Evolutionary conservation across 2,113 vertebrate species (phyloP), one percentile per base, ranked within the genome.

Genomic region (Mixornis gularis): DNA sequence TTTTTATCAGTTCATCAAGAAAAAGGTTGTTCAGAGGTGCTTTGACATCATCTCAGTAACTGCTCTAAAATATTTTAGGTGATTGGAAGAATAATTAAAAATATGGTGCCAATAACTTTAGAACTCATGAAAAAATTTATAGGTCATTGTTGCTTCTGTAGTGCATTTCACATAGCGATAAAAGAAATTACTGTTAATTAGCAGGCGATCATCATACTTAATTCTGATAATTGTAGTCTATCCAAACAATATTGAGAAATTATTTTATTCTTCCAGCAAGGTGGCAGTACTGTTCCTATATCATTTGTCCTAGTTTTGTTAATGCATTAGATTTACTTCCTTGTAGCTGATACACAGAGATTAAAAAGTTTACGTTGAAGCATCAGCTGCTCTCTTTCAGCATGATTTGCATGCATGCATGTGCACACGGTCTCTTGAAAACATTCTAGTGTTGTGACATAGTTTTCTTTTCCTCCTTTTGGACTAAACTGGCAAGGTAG

Each of bases 111-210:
- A 95, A 90, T 94, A 94, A 91, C 92, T 92, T 85, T 77, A 95
- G 72, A 95, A 94, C 41, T 94, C 17, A 17, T 86, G 69, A 89
- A 94, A 91, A 85, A 96, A 96, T 82, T 51, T 93, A 92, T 56
- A 95, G 87, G 93, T 96, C 96, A 97, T 51, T 94, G 64, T 34
- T 96, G 55, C 88, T 96, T 96, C 88, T 77, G 48, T 91, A 84
- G 76, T 95, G 60, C 41, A 78, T 95, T 97, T 96, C 94, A n/a
- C 73, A 84, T 65, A 77, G 58, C 69, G 86, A 95, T 94, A 93
- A 94, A 97, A 96, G 32, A 92, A 97, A 97, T 96, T 92, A 70
- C 60, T 95, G 70, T 90, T 97, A 96, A 97, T 95, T 97, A 85
- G 49, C 53, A 94, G 79, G 68, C 95, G 97, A 96, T 97, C 95